A percentile compares a stretch with the other conserved stretches of the same genome.
Conservation (phyloP, 2,888 invertebrate genomes). For the Idaea aversata region DNA sequence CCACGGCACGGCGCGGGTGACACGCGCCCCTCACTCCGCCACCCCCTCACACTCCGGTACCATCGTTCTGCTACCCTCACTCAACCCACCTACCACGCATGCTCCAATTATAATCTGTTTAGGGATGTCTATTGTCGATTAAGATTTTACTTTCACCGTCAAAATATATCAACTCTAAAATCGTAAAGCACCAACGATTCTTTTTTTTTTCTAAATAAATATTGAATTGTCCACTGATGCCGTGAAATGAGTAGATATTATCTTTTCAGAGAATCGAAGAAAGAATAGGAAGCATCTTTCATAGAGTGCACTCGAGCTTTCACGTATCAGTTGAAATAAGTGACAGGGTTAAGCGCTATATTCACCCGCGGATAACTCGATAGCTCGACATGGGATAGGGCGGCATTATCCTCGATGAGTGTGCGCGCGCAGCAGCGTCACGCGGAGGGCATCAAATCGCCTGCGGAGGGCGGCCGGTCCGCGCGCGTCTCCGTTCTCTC, state of each 20-base stretch:
- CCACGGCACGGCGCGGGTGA: constrained; percentile 60
- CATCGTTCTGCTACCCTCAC: constrained; percentile 54
- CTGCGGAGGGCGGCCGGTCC: constrained; percentile 72
- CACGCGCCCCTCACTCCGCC: constrained; percentile 52
- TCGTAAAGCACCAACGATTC: background rate
- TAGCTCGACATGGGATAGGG: constrained; percentile 73
- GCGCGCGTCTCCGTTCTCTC: constrained; percentile 64
- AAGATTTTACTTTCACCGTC: constrained; percentile 36
- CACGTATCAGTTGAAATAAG: constrained; percentile 49
- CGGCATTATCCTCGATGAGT: constrained; percentile 67
- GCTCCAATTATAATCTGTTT: constrained; percentile 80
- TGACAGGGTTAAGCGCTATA: constrained; percentile 63
- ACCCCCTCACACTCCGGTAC: constrained; percentile 35
- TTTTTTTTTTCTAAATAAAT: constrained; percentile 3
- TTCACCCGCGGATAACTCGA: constrained; percentile 70
- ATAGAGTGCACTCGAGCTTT: constrained; percentile 40
- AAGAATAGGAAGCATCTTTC: constrained; percentile 34
- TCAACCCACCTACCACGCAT: constrained; percentile 76
- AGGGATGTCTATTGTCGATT: constrained; percentile 77
- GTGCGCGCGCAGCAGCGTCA: constrained; percentile 76
- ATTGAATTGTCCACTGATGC: background rate
- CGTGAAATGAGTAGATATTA: constrained; percentile 16
- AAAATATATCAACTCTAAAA: constrained; percentile 18
- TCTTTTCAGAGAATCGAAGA: constrained; percentile 25
- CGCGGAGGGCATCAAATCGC: constrained; percentile 76